phyloP scores from a whole-genome alignment of 2,888 invertebrate genomes.

The Lepidochitona cinerea region DNA sequence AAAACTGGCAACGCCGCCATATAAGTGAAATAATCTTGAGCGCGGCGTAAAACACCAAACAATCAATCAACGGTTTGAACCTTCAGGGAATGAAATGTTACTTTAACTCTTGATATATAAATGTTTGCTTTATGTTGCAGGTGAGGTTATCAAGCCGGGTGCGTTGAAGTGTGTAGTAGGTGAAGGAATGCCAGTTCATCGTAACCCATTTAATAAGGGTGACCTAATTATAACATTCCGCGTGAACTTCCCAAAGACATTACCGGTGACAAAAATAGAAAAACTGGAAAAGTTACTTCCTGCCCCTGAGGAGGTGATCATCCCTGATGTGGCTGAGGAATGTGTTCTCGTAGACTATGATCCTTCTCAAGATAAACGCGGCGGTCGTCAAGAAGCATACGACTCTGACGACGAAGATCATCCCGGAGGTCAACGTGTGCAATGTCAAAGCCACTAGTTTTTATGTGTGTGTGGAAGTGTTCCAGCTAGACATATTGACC shows the following conservation, averaged over 20 bases:
- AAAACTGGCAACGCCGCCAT: too few relatives aligned
- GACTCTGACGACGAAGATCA: constrained; percentile 65
- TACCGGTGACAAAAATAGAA: constrained; percentile 78
- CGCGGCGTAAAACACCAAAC: too few relatives aligned
- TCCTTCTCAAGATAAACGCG: constrained; percentile 32
- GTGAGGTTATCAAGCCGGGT: constrained; percentile 91
- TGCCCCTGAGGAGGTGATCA: constrained; percentile 74
- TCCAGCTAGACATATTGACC: too few relatives aligned
- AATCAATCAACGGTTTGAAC: too few relatives aligned
- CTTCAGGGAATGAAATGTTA: too few relatives aligned
- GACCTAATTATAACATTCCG: constrained; percentile 92
- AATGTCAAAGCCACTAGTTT: constrained; percentile 65
- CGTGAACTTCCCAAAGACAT: constrained; percentile 86
- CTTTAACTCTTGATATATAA: too few relatives aligned
- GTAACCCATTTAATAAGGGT: constrained; percentile 93
- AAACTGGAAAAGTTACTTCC: constrained; percentile 63
- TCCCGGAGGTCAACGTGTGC: constrained; percentile 56
- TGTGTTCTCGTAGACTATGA: constrained; percentile 82
- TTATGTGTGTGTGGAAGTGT: background rate
- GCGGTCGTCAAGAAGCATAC: constrained; percentile 34
- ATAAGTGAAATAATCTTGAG: too few relatives aligned
- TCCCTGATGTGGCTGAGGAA: constrained; percentile 86
- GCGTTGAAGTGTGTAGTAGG: constrained; percentile 89
- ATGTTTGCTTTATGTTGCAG: constrained; percentile 74
- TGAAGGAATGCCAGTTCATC: constrained; percentile 98